Base-by-base conservation (phyloP, 2,888 invertebrate genomes). In the Tipula unca region DNA sequence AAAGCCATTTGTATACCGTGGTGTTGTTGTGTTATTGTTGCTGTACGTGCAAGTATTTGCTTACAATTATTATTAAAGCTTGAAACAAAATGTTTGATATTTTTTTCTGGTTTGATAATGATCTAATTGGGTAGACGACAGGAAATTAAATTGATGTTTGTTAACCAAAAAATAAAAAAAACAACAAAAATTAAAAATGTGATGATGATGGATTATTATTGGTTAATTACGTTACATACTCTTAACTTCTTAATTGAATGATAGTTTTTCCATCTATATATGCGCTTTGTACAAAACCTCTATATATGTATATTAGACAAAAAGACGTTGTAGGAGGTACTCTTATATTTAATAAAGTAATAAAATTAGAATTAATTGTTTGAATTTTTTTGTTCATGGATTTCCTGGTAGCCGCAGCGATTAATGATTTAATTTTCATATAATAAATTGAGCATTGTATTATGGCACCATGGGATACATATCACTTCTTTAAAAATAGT, bases 351-450 rank as follows among this genome's bases (percentile, higher is more conserved):
- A 69, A 69, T 25, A 6, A 69, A 69, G 25, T 69, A 69, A 69
- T 69, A 25, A 69, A 69, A 69, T 69, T 69, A 69, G 69, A 69
- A 69, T 69, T 69, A 69, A 69, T 69, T 69, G 69, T 69, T 69
- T 69, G 10, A 25, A 69, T 25, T 69, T 69, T 48, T 69, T 69
- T 48, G 48, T 48, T n/a, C 25, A 13, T 69, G 25, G 20, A 25
- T 48, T 69, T 69, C 69, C 69, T 69, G 10, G 20, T 69, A 25
- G 69, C 69, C 25, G 8, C 10, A 10, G 13, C 10, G 20, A 69
- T 69, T 69, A 69, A 69, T 69, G 25, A 69, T 69, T 25, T 69
- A 10, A 69, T 69, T 69, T 69, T 69, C 25, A 25, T 20, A 69
- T 69, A 13, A 69, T 69, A 69, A 69, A 69, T 69, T 69, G 25